Percentiles rank a stretch among this genome's conserved stretches.
These are phyloP conservation scores for Linnaemya tessellans DNA, from an alignment of 2,888 invertebrate genomes.

Conservation along the genomic window DNA sequence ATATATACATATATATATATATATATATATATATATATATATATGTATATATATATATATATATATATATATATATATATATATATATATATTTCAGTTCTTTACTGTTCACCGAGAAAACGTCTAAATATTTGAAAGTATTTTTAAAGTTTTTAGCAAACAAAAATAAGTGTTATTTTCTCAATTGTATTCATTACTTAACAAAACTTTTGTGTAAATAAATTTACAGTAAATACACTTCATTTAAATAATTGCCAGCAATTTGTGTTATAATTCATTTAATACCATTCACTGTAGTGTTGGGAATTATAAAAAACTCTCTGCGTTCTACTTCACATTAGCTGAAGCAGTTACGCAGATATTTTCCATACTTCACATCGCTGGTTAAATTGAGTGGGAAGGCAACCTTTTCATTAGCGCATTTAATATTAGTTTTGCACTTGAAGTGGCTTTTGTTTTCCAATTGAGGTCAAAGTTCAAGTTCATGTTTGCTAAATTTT, in stretches of 20 bases:
- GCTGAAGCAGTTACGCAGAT: not conserved
- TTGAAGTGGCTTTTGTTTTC: not conserved
- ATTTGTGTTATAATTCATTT: not conserved
- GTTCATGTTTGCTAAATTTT: not conserved
- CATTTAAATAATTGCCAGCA: not conserved
- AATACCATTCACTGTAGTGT: not conserved
- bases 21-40: no score
- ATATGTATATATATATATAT: no score
- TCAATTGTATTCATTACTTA: no score
- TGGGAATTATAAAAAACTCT: not conserved
- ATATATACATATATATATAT: no score
- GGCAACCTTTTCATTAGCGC: not conserved
- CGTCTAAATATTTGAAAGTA: not conserved
- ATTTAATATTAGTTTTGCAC: not conserved
- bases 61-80: no score
- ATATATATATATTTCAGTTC: no score
- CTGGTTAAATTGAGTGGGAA: not conserved
- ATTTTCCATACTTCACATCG: not conserved
- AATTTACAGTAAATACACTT: not conserved
- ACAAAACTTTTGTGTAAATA: not conserved
- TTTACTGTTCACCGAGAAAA: no score
- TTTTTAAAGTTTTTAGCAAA: no score
- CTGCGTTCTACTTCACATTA: not conserved
- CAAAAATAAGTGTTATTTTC: no score
- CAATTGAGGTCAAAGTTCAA: conserved; percentile 12